These are phyloP conservation scores for Sycophaga agraensis DNA, from an alignment of 1,140 invertebrate genomes.

Conservation along the genomic window DNA sequence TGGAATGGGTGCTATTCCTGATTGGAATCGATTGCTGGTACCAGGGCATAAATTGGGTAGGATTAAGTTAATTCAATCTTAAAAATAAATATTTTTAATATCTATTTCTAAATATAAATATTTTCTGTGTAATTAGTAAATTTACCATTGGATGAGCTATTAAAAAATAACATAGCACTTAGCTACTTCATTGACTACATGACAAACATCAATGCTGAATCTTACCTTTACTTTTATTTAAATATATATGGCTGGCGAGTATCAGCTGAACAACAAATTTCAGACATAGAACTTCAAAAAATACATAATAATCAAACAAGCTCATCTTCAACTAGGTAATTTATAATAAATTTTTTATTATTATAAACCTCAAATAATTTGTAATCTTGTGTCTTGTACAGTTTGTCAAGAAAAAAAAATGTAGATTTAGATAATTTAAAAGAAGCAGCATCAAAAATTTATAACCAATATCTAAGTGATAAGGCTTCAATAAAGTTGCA, in stretches of 20 bases:
- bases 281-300: constrained; percentile 63
- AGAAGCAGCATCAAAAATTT: constrained; percentile 77
- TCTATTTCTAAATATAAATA: too few species aligned
- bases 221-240: constrained; percentile 80
- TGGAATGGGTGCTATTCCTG: constrained; percentile 47
- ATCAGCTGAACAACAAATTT: constrained; percentile 76
- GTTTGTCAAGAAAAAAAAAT: constrained; percentile 46
- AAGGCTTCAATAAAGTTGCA: constrained; percentile 69
- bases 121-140: constrained; percentile 51
- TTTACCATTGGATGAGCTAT: constrained; percentile 74
- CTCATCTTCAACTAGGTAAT: constrained; percentile 6
- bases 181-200: constrained; percentile 84
- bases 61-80: too few species aligned
- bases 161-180: constrained; percentile 78
- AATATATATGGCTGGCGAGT: constrained; percentile 82
- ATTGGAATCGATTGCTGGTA: constrained; percentile 60
- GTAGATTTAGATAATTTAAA: constrained; percentile 63
- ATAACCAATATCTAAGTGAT: constrained; percentile 80
- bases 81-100: too few species aligned
- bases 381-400: too few species aligned
- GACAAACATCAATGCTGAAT: constrained; percentile 69
- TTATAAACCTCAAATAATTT: too few species aligned
- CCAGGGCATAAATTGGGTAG: constrained; percentile 61
- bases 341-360: too few species aligned
- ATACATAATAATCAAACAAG: constrained; percentile 45